These are phyloP conservation scores for Neogobius melanostomus DNA, from an alignment of 2,113 vertebrate genomes.

Conservation along the genomic window DNA sequence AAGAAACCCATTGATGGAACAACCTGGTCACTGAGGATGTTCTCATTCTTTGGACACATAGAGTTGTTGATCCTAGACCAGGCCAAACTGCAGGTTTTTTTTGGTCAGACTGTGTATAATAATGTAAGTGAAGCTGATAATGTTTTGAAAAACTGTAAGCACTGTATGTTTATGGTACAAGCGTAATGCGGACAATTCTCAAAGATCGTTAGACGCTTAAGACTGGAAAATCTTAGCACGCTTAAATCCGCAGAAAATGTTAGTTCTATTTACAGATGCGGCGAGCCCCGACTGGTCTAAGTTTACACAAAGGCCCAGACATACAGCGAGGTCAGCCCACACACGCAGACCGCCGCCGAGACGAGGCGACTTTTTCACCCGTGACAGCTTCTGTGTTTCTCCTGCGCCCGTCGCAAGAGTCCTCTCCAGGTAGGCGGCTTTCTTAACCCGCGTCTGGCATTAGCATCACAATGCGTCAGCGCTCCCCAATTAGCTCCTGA, in stretches of 20 bases:
- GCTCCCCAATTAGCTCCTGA: slow-evolving; percentile 6
- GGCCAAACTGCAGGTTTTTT: too few species aligned
- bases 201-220: too few species aligned
- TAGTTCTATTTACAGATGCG: not conserved
- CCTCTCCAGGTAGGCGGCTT: not conserved
- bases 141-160: too few species aligned
- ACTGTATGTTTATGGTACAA: too few species aligned
- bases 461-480: slow-evolving; percentile 8
- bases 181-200: too few species aligned
- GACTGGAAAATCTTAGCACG: not conserved
- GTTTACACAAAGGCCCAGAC: not conserved
- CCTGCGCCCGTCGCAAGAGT: not conserved
- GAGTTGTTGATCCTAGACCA: too few species aligned
- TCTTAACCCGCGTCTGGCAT: not conserved
- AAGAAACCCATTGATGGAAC: too few species aligned
- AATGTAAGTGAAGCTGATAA: too few species aligned
- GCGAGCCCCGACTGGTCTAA: not conserved
- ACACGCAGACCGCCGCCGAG: not conserved
- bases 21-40: too few species aligned
- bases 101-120: too few species aligned
- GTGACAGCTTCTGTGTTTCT: not conserved
- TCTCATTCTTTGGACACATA: too few species aligned
- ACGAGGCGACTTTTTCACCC: slow-evolving; percentile 7
- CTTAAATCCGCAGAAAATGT: not conserved
- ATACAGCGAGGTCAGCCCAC: not conserved